Percentiles rank a stretch among this genome's conserved stretches.
These are phyloP conservation scores for Lydus trimaculatus DNA, from an alignment of 2,888 invertebrate species.

Conservation along the genomic window DNA sequence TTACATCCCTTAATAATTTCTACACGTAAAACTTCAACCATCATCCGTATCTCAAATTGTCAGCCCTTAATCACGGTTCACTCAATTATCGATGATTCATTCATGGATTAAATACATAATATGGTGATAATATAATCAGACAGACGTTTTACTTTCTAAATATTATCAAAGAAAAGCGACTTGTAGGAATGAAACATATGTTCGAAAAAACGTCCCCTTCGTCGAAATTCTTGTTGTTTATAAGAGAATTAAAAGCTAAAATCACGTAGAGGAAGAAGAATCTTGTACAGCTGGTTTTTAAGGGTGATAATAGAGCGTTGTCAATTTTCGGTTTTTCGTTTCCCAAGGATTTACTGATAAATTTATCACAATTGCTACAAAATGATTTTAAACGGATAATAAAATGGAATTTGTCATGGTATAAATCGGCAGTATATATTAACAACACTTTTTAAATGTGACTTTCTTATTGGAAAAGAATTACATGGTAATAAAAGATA, in stretches of 20 bases:
- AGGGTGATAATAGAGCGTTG: conserved; percentile 2
- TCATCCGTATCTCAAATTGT: background rate
- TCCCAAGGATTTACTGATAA: background rate
- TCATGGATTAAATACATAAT: background rate
- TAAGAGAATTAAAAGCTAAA: background rate
- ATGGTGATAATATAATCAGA: background rate
- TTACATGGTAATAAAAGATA: background rate
- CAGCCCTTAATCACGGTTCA: background rate
- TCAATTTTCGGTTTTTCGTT: background rate
- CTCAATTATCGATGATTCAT: background rate
- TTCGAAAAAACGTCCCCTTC: background rate
- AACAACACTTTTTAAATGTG: background rate
- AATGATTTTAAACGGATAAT: background rate
- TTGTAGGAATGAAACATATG: background rate
- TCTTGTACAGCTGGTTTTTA: background rate
- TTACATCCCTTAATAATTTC: conserved; percentile 32
- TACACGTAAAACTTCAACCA: background rate
- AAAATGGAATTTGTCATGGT: background rate
- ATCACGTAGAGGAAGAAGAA: background rate
- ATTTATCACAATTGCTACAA: background rate
- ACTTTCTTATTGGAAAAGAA: background rate
- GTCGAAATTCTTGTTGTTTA: background rate
- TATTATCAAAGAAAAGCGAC: background rate
- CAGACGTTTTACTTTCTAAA: background rate
- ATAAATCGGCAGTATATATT: background rate